Conservation (phyloP, 92 coral and sea anemone genomes). For the Epizoanthus scotinus region DNA sequence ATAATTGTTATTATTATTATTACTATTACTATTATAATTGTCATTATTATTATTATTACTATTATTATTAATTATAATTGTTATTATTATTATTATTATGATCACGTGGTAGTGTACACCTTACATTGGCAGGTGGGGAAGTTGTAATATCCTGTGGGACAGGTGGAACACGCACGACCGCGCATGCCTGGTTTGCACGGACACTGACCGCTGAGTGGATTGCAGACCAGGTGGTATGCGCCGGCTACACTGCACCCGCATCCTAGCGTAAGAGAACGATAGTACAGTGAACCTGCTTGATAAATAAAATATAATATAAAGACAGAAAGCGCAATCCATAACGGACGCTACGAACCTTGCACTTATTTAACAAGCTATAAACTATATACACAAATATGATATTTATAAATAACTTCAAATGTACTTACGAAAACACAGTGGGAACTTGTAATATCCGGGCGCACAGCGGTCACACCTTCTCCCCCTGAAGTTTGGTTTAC, state of each 20-base stretch:
- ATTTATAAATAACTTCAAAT: too few species aligned
- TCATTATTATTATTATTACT: too few species aligned
- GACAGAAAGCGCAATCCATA: too few species aligned
- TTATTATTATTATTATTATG: too few species aligned
- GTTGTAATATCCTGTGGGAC: conserved; percentile 72
- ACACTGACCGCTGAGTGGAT: conserved; percentile 79
- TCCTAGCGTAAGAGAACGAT: conserved; percentile 45
- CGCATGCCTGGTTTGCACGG: conserved; percentile 66
- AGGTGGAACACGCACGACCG: conserved; percentile 78
- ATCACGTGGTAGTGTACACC: conserved; percentile 21
- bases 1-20: too few species aligned
- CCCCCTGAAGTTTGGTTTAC: conserved; percentile 74
- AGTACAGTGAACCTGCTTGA: not conserved
- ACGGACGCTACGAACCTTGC: too few species aligned
- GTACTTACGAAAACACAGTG: conserved; percentile 84
- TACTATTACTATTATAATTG: too few species aligned
- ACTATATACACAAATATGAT: too few species aligned
- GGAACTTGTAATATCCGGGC: conserved; percentile 73
- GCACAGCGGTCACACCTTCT: conserved; percentile 82
- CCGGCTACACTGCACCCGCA: conserved; percentile 78
- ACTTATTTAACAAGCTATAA: too few species aligned
- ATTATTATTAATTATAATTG: too few species aligned
- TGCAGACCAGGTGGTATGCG: conserved; percentile 62
- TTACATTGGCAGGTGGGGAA: conserved; percentile 92
- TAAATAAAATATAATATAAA: not conserved